Percentiles rank a stretch among this genome's conserved stretches.
Evolutionary conservation across 2,113 vertebrate genomes (phyloP).

Genomic region (Kryptolebias marmoratus): DNA sequence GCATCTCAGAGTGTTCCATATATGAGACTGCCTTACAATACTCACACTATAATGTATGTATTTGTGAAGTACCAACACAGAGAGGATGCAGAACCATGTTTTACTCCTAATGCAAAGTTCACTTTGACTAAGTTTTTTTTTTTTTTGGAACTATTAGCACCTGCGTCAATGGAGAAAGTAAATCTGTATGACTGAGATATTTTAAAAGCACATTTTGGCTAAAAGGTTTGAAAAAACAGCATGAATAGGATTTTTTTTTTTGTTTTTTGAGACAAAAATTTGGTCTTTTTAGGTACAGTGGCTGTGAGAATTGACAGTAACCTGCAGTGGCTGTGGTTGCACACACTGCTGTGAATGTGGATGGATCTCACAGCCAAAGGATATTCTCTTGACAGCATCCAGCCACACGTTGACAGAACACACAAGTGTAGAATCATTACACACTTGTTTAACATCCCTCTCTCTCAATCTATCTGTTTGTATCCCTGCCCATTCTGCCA

Average conservation of each 20-base stretch:
- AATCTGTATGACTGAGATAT: conserved; percentile 24
- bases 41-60: too few species aligned
- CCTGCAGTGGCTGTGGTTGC: conserved; percentile 18
- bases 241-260: conserved; percentile 18
- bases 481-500: conserved; percentile 30
- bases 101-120: not conserved
- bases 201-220: conserved; percentile 14
- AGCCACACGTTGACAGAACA: conserved; percentile 17
- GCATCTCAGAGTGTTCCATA: too few species aligned
- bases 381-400: conserved; percentile 23
- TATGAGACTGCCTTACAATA: too few species aligned
- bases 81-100: not conserved
- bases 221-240: conserved; percentile 29
- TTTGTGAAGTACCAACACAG: not conserved
- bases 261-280: conserved; percentile 24
- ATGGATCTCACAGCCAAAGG: conserved; percentile 21
- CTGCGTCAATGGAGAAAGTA: not conserved
- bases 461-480: conserved; percentile 27
- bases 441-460: conserved; percentile 32
- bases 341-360: conserved; percentile 1
- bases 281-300: conserved; percentile 23
- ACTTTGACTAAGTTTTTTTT: not conserved
- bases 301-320: conserved; percentile 2
- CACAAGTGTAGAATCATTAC: conserved; percentile 38
- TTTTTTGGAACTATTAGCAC: not conserved